Evolutionary conservation across 2,888 invertebrate genomes (phyloP).

Genomic region (Altica lythri): DNA sequence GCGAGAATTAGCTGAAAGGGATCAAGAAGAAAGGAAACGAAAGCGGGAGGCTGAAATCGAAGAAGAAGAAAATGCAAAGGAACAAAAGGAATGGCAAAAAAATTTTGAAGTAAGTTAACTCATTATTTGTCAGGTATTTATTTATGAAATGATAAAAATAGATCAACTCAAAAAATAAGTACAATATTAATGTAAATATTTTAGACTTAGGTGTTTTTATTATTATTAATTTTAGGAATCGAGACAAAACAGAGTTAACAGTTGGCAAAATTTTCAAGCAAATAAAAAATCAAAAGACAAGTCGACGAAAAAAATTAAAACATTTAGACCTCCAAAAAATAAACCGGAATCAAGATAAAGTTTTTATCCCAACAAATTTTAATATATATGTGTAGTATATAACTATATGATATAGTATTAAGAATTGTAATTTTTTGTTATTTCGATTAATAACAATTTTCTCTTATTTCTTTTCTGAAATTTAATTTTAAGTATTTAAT

Average conservation of each 20-base stretch:
- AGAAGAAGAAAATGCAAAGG: constrained; percentile 85
- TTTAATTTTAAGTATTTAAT: neutral
- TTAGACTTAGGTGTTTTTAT: too few relatives aligned
- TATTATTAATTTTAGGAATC: constrained; percentile 69
- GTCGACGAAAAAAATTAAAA: constrained; percentile 78
- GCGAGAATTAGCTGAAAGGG: constrained; percentile 84
- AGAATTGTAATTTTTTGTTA: constrained; percentile 12
- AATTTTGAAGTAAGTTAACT: constrained; percentile 89
- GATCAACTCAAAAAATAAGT: neutral
- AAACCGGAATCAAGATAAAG: constrained; percentile 87
- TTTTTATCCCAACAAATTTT: constrained; percentile 1
- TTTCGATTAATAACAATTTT: neutral
- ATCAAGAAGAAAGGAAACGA: constrained; percentile 91
- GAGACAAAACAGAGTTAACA: constrained; percentile 86
- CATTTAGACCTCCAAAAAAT: constrained; percentile 90
- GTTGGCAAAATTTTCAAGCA: constrained; percentile 90
- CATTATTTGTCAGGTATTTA: too few relatives aligned
- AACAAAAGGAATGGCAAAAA: constrained; percentile 96
- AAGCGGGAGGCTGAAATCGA: constrained; percentile 93
- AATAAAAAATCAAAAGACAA: constrained; percentile 70
- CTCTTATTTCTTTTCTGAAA: neutral
- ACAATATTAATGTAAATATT: too few relatives aligned
- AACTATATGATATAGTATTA: constrained; percentile 10
- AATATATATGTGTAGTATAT: constrained; percentile 16
- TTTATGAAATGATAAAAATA: too few relatives aligned